These are phyloP conservation scores for Spisula solida DNA, from an alignment of 2,888 invertebrate genomes.

Conservation along the genomic window DNA sequence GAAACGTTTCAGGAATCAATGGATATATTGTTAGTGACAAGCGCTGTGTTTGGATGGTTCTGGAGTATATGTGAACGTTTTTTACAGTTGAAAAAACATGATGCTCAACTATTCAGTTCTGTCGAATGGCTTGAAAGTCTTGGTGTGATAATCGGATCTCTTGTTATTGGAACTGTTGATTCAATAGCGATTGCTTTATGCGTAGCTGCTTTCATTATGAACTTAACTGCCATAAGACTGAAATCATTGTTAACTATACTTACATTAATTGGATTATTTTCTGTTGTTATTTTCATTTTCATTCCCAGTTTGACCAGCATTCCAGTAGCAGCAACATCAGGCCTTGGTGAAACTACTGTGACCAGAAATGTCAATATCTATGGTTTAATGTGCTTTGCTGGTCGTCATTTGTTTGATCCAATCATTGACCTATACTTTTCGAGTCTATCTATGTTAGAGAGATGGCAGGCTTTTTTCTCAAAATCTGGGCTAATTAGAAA, in stretches of 20 bases:
- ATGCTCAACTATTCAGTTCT: constrained; percentile 74
- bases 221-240: constrained; percentile 83
- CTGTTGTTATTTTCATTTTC: constrained; percentile 75
- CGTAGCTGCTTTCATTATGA: constrained; percentile 81
- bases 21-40: constrained; percentile 84
- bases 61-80: constrained; percentile 81
- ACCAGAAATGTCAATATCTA: constrained; percentile 81
- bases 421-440: constrained; percentile 85
- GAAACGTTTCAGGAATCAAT: constrained; percentile 82
- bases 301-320: constrained; percentile 75
- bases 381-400: constrained; percentile 83
- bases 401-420: constrained; percentile 81
- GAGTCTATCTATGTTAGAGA: constrained; percentile 82
- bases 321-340: background rate
- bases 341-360: constrained; percentile 12
- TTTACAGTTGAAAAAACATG: constrained; percentile 72
- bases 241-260: constrained; percentile 83
- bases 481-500: constrained; percentile 78
- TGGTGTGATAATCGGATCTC: constrained; percentile 83
- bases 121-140: constrained; percentile 82
- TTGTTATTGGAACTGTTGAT: constrained; percentile 78
- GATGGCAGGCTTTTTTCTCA: constrained; percentile 83
- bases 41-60: constrained; percentile 79
- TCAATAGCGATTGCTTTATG: constrained; percentile 79
- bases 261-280: constrained; percentile 76